These are phyloP conservation scores for Rafetus swinhoei DNA, from an alignment of 2,113 vertebrate genomes.

Conservation along the genomic window DNA sequence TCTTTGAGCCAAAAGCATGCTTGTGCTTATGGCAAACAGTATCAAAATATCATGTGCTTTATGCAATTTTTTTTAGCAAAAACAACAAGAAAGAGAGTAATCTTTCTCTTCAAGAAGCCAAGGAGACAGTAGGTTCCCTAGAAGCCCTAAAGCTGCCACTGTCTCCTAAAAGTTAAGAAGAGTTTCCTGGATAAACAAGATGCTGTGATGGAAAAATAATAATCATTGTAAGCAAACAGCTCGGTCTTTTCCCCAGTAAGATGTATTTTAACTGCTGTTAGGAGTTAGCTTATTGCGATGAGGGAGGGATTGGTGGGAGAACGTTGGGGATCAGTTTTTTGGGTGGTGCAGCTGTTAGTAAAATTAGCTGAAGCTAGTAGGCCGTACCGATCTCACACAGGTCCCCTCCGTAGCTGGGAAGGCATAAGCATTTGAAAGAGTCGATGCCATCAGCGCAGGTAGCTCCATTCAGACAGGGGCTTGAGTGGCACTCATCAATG, in stretches of 20 bases:
- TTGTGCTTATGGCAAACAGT: not conserved
- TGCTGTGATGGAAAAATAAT: not conserved
- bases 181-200: not conserved
- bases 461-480: constrained; percentile 97
- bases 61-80: not conserved
- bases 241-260: not conserved
- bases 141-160: not conserved
- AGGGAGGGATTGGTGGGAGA: not conserved
- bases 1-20: not conserved
- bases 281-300: constrained; percentile 52
- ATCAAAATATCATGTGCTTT: fast-evolving
- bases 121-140: not conserved
- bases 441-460: constrained; percentile 93
- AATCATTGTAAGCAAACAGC: not conserved
- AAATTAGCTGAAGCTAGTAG: constrained; percentile 92
- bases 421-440: constrained; percentile 99
- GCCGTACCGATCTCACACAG: constrained; percentile 96
- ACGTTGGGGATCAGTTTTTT: not conserved
- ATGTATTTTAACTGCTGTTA: constrained; percentile 44
- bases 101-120: not conserved
- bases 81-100: not conserved
- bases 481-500: constrained; percentile 94
- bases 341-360: constrained; percentile 78
- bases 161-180: not conserved
- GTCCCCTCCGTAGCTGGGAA: constrained; percentile 98